Evolutionary conservation across 2,888 invertebrate species (phyloP).

Genomic region (Pammene aurita): DNA sequence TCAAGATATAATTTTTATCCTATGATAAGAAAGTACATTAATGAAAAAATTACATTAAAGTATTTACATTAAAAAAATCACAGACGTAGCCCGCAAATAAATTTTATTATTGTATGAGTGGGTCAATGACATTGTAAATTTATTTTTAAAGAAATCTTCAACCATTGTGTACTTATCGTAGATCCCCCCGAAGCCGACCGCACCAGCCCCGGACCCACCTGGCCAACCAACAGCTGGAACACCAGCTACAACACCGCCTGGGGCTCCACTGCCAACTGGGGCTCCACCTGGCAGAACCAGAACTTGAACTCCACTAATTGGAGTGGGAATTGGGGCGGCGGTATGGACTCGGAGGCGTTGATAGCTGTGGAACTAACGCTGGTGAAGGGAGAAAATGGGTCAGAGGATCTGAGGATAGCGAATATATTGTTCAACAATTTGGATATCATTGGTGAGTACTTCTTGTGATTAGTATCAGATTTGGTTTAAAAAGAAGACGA

Average conservation of each 20-base stretch:
- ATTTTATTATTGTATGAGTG: too few relatives aligned
- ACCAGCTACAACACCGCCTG: conserved; percentile 50
- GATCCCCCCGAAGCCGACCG: conserved; percentile 54
- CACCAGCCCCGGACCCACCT: conserved; percentile 58
- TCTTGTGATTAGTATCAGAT: too few relatives aligned
- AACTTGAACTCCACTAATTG: conserved; percentile 58
- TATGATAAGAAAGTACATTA: too few relatives aligned
- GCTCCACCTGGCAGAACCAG: conserved; percentile 76
- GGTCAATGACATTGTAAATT: too few relatives aligned
- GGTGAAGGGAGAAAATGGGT: conserved; percentile 74
- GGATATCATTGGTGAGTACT: conserved; percentile 92
- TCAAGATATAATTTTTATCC: too few relatives aligned
- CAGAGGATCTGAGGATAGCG: conserved; percentile 87
- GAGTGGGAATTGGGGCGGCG: conserved; percentile 83
- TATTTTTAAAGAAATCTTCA: too few relatives aligned
- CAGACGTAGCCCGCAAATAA: too few relatives aligned
- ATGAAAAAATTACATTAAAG: too few relatives aligned
- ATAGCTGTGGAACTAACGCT: conserved; percentile 84
- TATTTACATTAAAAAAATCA: too few relatives aligned
- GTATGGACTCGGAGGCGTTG: conserved; percentile 91
- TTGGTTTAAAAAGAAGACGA: too few relatives aligned
- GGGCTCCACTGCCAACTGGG: conserved; percentile 57
- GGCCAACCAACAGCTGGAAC: conserved; percentile 53
- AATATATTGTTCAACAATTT: conserved; percentile 96
- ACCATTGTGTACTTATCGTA: conserved; percentile 12